phyloP scores from a whole-genome alignment of 1,140 invertebrate genomes.

The Bombus huntii region DNA sequence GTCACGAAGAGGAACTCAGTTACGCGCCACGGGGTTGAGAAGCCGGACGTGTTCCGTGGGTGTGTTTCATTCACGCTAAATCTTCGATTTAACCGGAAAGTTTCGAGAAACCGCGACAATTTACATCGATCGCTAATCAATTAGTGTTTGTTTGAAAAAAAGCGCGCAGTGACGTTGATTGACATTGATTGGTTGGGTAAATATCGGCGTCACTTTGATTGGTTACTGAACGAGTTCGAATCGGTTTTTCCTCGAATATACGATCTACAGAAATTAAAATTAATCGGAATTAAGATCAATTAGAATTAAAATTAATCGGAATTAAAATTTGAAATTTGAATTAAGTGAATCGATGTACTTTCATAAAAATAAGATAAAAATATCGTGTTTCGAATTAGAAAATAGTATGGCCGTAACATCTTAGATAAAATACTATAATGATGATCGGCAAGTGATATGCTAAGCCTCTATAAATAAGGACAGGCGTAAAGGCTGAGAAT shows the following conservation, averaged over 20 bases:
- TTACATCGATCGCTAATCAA: neutral
- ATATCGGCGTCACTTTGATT: neutral
- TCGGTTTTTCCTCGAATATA: neutral
- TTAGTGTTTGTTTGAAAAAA: neutral
- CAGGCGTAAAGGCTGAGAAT: conserved; percentile 39
- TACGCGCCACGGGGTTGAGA: conserved; percentile 67
- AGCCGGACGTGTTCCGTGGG: conserved; percentile 61
- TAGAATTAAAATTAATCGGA: no score
- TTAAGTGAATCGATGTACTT: neutral
- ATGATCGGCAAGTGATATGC: conserved; percentile 14
- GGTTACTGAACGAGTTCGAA: neutral
- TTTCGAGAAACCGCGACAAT: neutral
- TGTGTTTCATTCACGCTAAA: conserved; percentile 17
- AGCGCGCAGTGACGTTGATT: neutral
- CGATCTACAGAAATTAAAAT: neutral
- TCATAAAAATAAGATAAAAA: neutral
- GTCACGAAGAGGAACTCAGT: conserved; percentile 67
- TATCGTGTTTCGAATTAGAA: neutral
- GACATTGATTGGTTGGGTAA: conserved; percentile 15
- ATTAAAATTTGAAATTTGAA: neutral
- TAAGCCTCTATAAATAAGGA: conserved; percentile 46
- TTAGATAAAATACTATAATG: neutral
- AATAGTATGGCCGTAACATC: neutral
- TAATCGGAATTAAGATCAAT: no score
- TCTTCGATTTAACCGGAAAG: neutral